phyloP scores from a whole-genome alignment of 2,888 invertebrate genomes.

The Lithophane socia region DNA sequence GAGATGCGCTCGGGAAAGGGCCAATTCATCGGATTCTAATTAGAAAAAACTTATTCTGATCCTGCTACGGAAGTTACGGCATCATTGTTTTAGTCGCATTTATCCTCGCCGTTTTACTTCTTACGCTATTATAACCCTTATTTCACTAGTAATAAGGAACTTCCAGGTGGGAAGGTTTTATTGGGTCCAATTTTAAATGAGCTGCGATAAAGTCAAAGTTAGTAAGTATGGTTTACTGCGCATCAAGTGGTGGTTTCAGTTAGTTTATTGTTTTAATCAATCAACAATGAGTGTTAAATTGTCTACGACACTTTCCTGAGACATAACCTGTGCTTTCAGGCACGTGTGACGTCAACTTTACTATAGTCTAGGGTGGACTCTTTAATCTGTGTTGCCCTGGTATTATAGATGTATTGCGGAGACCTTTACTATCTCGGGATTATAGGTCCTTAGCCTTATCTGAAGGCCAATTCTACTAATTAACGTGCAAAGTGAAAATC shows the following conservation, averaged over 20 bases:
- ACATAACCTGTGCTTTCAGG: too few species aligned
- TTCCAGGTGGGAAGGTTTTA: slow-evolving; percentile 57
- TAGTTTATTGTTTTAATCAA: slow-evolving; percentile 37
- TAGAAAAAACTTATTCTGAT: slow-evolving; percentile 69
- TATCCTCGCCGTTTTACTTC: slow-evolving; percentile 54
- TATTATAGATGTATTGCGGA: too few species aligned
- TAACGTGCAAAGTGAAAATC: too few species aligned
- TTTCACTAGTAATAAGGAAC: slow-evolving; percentile 46
- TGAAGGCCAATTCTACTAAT: too few species aligned
- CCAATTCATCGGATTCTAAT: slow-evolving; percentile 69
- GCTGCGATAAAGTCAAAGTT: slow-evolving; percentile 55
- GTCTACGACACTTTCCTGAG: neutral
- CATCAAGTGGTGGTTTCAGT: slow-evolving; percentile 44
- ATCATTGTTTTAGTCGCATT: slow-evolving; percentile 62
- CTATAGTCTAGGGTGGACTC: neutral
- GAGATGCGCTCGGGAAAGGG: slow-evolving; percentile 52
- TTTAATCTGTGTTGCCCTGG: neutral
- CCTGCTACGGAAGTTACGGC: slow-evolving; percentile 54
- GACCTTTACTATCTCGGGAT: neutral
- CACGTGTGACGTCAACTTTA: too few species aligned
- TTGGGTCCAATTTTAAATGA: slow-evolving; percentile 55
- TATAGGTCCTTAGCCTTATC: too few species aligned
- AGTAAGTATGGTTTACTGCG: slow-evolving; percentile 31
- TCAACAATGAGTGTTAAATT: slow-evolving; percentile 19
- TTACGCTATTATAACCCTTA: slow-evolving; percentile 53